Percentiles rank a stretch among this genome's conserved stretches.
These are phyloP conservation scores for Bettongia penicillata DNA, from an alignment of 2,113 vertebrate genomes.

Conservation along the genomic window DNA sequence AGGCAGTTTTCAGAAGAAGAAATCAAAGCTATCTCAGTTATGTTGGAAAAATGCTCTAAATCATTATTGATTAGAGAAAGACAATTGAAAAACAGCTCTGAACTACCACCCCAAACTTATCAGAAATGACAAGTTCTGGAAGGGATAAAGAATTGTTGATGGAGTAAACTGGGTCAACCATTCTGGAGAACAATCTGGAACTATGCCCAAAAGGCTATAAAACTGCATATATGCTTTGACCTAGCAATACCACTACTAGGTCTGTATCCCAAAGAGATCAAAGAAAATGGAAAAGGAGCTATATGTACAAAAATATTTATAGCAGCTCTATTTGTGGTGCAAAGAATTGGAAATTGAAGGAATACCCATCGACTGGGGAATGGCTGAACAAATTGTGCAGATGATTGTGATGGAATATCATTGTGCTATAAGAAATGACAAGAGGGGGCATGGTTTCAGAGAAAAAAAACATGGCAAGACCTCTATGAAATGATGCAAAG, in stretches of 20 bases:
- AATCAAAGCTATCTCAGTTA: background rate
- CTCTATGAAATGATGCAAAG: background rate
- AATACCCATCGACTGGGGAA: background rate
- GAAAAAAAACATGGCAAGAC: background rate
- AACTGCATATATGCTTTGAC: background rate
- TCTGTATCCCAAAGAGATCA: background rate
- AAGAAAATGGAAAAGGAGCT: background rate
- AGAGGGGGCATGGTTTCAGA: background rate
- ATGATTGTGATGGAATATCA: background rate
- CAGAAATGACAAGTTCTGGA: background rate
- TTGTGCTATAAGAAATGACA: background rate
- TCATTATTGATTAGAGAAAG: background rate
- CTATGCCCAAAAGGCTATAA: background rate
- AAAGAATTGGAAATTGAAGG: background rate
- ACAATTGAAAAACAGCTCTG: background rate
- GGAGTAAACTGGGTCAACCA: background rate
- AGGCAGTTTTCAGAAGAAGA: background rate
- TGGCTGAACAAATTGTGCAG: background rate
- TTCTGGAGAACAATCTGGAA: background rate
- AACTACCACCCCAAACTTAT: background rate
- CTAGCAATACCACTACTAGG: background rate
- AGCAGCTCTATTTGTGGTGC: background rate
- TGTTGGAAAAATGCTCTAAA: background rate
- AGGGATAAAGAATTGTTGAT: background rate
- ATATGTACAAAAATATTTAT: background rate